Percentiles rank a stretch among this genome's conserved stretches.
These are phyloP conservation scores for Clanis bilineata DNA, from an alignment of 2,888 invertebrate genomes.

Conservation along the genomic window DNA sequence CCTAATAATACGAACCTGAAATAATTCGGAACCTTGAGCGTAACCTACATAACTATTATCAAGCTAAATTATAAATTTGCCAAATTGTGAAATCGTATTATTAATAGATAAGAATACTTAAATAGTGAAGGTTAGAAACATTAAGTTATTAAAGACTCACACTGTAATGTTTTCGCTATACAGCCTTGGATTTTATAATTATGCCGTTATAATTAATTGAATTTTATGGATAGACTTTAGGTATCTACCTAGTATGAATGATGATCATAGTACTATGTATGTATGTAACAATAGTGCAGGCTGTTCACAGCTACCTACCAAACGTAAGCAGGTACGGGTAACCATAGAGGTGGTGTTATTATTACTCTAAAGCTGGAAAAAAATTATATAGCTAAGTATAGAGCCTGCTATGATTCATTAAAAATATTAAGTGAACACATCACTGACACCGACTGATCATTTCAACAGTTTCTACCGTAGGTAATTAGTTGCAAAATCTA, in stretches of 20 bases:
- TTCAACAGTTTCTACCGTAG: not conserved
- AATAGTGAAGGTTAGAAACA: slow-evolving; percentile 11
- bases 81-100: slow-evolving; percentile 16
- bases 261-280: too few species aligned
- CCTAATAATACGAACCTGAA: slow-evolving; percentile 16
- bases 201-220: not conserved
- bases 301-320: too few species aligned
- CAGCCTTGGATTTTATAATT: slow-evolving; percentile 13
- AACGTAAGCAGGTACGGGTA: too few species aligned
- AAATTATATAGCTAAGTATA: not conserved
- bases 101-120: slow-evolving; percentile 13
- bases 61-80: slow-evolving; percentile 15
- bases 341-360: too few species aligned
- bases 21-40: slow-evolving; percentile 24
- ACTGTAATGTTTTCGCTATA: not conserved
- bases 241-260: not conserved
- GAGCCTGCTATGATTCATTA: not conserved
- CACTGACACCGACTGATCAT: not conserved
- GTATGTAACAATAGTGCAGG: too few species aligned
- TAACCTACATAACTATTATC: slow-evolving; percentile 24
- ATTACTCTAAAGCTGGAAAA: too few species aligned
- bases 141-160: slow-evolving; percentile 4
- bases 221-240: not conserved
- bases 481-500: not conserved
- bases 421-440: not conserved